Conservation (phyloP, 2,113 vertebrate species). For the Oxyura jamaicensis region DNA sequence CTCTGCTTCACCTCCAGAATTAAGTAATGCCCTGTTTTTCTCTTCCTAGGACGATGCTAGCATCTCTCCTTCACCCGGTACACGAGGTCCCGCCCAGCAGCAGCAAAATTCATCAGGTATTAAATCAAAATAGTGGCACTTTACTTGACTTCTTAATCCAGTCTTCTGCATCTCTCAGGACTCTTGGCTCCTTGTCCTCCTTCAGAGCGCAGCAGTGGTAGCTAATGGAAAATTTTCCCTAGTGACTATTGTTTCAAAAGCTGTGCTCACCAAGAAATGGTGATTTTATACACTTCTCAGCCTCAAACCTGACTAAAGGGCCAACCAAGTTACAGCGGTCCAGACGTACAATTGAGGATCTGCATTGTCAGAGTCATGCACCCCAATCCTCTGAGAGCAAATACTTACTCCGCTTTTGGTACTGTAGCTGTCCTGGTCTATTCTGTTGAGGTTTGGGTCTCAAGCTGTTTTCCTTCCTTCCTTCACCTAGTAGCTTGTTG, state of each 20-base stretch:
- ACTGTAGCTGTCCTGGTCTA: neutral
- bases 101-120: slow-evolving; percentile 91
- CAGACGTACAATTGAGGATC: neutral
- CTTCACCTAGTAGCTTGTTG: neutral
- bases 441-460: neutral
- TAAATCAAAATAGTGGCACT: neutral
- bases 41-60: slow-evolving; percentile 88
- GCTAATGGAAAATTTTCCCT: neutral
- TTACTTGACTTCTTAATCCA: neutral
- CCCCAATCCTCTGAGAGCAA: neutral
- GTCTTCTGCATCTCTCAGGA: neutral
- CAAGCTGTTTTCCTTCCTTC: neutral
- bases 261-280: neutral
- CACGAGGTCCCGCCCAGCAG: slow-evolving; percentile 85
- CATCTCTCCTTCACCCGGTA: slow-evolving; percentile 85
- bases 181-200: neutral
- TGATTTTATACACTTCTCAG: neutral
- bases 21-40: neutral
- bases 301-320: neutral
- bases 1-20: neutral
- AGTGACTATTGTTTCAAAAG: neutral
- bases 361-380: neutral
- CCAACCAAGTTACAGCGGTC: neutral
- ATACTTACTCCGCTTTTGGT: neutral
- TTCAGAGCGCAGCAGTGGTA: neutral